A percentile compares a stretch with the other conserved stretches of the same genome.
phyloP scores from a whole-genome alignment of 2,797 vertebrate genomes.

The Moxostoma hubbsi region DNA sequence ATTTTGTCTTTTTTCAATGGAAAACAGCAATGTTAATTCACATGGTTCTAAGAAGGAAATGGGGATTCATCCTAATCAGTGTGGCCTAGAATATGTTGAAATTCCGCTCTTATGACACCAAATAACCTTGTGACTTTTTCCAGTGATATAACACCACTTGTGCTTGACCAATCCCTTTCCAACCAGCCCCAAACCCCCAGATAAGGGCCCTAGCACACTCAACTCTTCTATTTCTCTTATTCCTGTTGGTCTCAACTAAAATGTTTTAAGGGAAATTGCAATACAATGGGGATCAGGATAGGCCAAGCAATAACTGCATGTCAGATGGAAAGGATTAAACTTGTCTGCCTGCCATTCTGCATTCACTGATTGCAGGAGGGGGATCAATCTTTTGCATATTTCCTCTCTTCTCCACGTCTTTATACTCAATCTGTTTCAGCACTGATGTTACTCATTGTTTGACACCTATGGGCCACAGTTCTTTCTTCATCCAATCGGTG shows the following conservation, averaged over 20 bases:
- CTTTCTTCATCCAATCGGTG: background rate
- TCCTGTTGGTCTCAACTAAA: slow-evolving; percentile 59
- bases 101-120: slow-evolving; percentile 25
- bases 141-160: background rate
- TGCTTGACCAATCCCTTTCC: slow-evolving; percentile 20
- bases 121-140: slow-evolving; percentile 54
- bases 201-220: slow-evolving; percentile 1
- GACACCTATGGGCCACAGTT: slow-evolving; percentile 34
- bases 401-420: slow-evolving; percentile 36
- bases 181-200: background rate
- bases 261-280: slow-evolving; percentile 66
- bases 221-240: slow-evolving; percentile 24
- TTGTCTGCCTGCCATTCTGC: slow-evolving; percentile 51
- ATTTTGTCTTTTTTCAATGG: background rate
- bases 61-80: slow-evolving; percentile 6
- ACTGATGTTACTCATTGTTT: slow-evolving; percentile 29
- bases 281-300: slow-evolving; percentile 57
- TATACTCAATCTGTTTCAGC: slow-evolving; percentile 37
- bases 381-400: slow-evolving; percentile 55
- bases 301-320: slow-evolving; percentile 59
- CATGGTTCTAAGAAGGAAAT: slow-evolving; percentile 5
- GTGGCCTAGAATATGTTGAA: background rate
- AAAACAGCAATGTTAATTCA: background rate
- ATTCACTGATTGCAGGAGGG: slow-evolving; percentile 57
- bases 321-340: slow-evolving; percentile 60